phyloP scores from a whole-genome alignment of 2,797 vertebrate genomes.

The Phoxinus dragarum region DNA sequence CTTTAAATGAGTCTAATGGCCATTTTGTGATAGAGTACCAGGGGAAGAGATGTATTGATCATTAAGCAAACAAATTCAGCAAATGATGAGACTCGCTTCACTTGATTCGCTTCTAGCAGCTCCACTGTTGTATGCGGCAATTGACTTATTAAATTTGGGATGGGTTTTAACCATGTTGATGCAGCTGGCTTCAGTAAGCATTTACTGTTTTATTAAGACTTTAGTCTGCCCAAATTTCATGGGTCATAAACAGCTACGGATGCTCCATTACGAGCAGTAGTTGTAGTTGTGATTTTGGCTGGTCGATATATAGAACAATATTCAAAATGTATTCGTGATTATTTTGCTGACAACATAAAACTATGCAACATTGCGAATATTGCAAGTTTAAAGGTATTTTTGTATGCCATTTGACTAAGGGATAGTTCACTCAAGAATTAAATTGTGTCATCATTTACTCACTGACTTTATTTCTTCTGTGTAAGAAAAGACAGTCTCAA shows the following conservation, averaged over 20 bases:
- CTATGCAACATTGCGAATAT: no score
- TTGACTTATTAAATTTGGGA: background rate
- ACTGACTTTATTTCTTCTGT: no score
- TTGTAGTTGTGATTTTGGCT: background rate
- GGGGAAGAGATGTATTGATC: conserved; percentile 22
- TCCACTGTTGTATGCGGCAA: background rate
- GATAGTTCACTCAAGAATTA: background rate
- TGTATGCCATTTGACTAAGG: background rate
- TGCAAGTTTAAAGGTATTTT: background rate
- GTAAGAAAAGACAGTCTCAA: no score
- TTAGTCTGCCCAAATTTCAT: background rate
- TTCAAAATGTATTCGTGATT: no score
- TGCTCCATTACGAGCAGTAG: background rate
- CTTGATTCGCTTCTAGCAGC: background rate
- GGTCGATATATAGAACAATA: no score
- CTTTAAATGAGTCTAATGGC: background rate
- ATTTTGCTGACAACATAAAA: no score
- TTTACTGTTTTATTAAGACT: conserved; percentile 35
- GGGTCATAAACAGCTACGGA: background rate
- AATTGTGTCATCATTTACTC: no score
- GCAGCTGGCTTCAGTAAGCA: background rate
- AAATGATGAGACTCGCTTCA: conserved; percentile 20
- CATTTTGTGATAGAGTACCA: conserved; percentile 5
- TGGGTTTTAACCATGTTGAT: background rate
- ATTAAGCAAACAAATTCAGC: conserved; percentile 30